Evolutionary conservation across 2,797 vertebrate species (phyloP), one percentile per base, ranked within the genome.

Genomic region (Labeo calbasu): DNA sequence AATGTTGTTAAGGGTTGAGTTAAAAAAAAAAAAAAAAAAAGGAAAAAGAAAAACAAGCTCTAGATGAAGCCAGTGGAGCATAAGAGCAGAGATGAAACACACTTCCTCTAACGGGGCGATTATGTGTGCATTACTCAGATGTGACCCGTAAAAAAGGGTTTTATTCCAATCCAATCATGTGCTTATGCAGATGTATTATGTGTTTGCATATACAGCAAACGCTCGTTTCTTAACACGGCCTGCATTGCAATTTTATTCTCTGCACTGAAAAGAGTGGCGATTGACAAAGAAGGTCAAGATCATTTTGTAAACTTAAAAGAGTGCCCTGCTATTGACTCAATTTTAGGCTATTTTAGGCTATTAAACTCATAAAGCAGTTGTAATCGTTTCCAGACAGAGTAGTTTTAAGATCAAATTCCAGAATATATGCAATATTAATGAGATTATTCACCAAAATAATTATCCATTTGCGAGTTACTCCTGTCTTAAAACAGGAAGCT

Each of bases 1-100:
- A 96, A 94, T 93, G 95, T 94, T 95, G 95, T 94, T 95, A 95
- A 93, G 91, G 92, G 92, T 92, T 91, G 94, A 94, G 94, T 94
- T 91, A 91, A 94, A 96, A 95, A 94, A 93, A 90, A 90, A 91
- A 63, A 79, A 51, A 53, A 51, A 68, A 71, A 76, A 28, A 46
- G 3, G 4, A 46, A 78, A 63, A 63, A 28, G 23, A n/a, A 81
- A 69, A 88, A 78, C 86, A 85, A 88, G 90, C 91, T 88, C 17
- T 51, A 51, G 61, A 79, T 51, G 23, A 66, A 65, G 23, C 25
- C 46, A 78, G 23, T 48, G 77, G 61, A 79, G 91, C 90, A 84
- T 79, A 76, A 77, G 77, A 63, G 86, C 86, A 85, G 85, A 92
- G 86, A 91, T 91, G 90, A 91, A 92, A 89, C 85, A 86, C 88